Percentiles rank a stretch among this genome's conserved stretches.
phyloP scores from a whole-genome alignment of 1,140 invertebrate genomes.

The Araneus ventricosus region DNA sequence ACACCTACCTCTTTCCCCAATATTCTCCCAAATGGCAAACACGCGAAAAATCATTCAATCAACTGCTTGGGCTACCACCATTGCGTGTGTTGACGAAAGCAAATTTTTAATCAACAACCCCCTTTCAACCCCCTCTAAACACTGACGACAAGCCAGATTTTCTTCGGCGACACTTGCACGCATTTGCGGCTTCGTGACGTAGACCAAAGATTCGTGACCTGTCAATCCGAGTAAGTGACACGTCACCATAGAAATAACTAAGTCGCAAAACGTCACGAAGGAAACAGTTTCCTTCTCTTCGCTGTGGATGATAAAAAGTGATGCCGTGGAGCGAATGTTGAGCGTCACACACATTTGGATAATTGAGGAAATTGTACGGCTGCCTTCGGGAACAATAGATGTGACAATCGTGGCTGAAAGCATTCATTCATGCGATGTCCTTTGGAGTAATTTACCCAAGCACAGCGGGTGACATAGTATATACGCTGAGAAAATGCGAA shows the following conservation, averaged over 20 bases:
- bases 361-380: slow-evolving; percentile 45
- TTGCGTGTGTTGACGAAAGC: slow-evolving; percentile 62
- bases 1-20: slow-evolving; percentile 36
- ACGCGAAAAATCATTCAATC: slow-evolving; percentile 65
- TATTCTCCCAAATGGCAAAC: background rate
- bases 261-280: slow-evolving; percentile 49
- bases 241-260: slow-evolving; percentile 50
- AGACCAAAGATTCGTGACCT: slow-evolving; percentile 10
- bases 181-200: background rate
- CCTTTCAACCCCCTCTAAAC: background rate
- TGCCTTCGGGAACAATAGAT: slow-evolving; percentile 29
- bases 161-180: background rate
- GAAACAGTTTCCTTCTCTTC: background rate
- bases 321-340: background rate
- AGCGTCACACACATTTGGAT: slow-evolving; percentile 35
- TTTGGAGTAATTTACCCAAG: background rate
- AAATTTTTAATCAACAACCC: slow-evolving; percentile 65
- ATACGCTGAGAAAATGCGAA: slow-evolving; percentile 9
- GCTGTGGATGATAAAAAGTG: background rate
- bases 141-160: slow-evolving; percentile 40
- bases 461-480: background rate
- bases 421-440: slow-evolving; percentile 28
- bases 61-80: background rate
- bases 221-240: slow-evolving; percentile 60
- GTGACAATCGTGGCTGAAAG: background rate